Conservation (phyloP, 2,888 invertebrate species). For the Brenthis ino region DNA sequence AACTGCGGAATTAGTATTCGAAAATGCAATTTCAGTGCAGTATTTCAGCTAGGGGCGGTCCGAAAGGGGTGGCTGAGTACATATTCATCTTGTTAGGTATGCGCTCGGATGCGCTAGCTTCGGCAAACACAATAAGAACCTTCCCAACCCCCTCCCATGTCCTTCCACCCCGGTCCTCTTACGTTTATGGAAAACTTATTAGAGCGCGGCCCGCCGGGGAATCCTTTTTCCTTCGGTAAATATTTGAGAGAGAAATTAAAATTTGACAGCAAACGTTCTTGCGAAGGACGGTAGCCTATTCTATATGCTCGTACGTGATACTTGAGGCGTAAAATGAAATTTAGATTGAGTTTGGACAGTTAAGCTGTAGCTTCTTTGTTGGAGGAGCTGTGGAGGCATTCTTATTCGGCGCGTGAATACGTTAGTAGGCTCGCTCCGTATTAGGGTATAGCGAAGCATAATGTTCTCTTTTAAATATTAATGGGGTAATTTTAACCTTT, state of each 20-base stretch:
- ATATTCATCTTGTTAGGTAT: constrained; percentile 82
- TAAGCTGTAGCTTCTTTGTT: constrained; percentile 39
- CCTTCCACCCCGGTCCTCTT: constrained; percentile 44
- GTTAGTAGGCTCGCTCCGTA: constrained; percentile 33
- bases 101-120: constrained; percentile 81
- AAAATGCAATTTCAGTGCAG: constrained; percentile 81
- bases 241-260: constrained; percentile 83
- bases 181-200: constrained; percentile 82
- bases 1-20: constrained; percentile 75
- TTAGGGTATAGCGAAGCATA: constrained; percentile 36
- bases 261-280: constrained; percentile 80
- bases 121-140: constrained; percentile 82
- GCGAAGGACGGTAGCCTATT: constrained; percentile 70
- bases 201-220: constrained; percentile 79
- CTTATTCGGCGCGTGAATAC: constrained; percentile 34
- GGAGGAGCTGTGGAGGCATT: constrained; percentile 31
- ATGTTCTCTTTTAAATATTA: constrained; percentile 37
- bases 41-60: constrained; percentile 62
- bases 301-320: constrained; percentile 77
- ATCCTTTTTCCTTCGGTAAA: constrained; percentile 83
- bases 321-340: constrained; percentile 81
- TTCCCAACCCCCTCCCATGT: constrained; percentile 52
- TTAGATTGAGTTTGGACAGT: constrained; percentile 77
- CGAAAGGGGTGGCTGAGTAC: constrained; percentile 71
- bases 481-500: constrained; percentile 35